These are phyloP conservation scores for Ceryle rudis DNA, from an alignment of 2,797 vertebrate species.

Conservation along the genomic window DNA sequence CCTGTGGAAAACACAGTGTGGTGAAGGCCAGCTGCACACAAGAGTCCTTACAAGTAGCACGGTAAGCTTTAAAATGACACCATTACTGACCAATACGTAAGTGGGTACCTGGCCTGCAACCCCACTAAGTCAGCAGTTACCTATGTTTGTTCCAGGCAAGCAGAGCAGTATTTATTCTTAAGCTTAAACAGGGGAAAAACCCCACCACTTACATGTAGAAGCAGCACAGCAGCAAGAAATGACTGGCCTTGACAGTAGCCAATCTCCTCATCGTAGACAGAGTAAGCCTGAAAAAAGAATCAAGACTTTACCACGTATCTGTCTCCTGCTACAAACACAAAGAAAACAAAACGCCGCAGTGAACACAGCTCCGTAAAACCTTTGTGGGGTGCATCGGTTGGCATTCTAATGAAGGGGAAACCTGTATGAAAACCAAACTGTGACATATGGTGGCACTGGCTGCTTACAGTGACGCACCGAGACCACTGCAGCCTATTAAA, in stretches of 20 bases:
- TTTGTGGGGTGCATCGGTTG: fast-evolving
- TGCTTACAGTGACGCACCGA: neutral
- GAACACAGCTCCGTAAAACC: neutral
- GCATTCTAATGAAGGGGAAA: neutral
- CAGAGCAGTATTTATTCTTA: neutral
- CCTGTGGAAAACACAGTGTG: neutral
- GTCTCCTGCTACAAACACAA: neutral
- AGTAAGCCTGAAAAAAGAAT: conserved; percentile 88
- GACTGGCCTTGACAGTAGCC: conserved; percentile 99
- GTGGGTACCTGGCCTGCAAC: neutral
- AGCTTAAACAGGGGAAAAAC: neutral
- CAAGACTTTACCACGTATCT: neutral
- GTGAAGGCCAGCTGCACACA: fast-evolving
- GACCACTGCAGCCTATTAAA: neutral
- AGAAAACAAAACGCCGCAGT: neutral
- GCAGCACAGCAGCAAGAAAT: conserved; percentile 95
- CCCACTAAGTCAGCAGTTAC: neutral
- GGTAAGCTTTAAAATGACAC: neutral
- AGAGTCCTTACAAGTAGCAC: neutral
- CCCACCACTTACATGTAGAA: conserved; percentile 91
- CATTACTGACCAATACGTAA: neutral
- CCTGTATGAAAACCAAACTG: neutral
- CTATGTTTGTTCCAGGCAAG: neutral
- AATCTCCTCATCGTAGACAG: conserved; percentile 99
- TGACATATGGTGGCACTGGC: fast-evolving